phyloP scores from a whole-genome alignment of 2,113 vertebrate genomes.

The Salvelinus sp. region DNA sequence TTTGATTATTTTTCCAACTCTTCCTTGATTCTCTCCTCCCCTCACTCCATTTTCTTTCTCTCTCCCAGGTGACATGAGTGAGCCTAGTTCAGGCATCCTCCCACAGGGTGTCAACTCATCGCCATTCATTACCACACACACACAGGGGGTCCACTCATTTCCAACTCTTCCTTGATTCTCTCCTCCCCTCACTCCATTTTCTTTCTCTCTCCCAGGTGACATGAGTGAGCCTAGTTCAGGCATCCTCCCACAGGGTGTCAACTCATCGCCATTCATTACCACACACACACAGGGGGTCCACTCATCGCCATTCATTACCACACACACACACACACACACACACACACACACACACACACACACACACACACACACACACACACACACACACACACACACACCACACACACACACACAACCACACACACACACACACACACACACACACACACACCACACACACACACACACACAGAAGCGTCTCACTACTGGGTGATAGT shows the following conservation, averaged over 20 bases:
- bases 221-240: neutral
- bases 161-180: no score
- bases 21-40: neutral
- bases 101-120: no score
- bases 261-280: neutral
- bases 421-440: no score
- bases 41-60: neutral
- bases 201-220: neutral
- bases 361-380: neutral
- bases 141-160: neutral
- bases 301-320: neutral
- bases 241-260: neutral
- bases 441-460: no score
- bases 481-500: neutral
- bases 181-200: neutral
- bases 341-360: no score
- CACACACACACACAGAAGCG: no score
- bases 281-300: neutral
- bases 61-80: neutral
- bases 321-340: neutral
- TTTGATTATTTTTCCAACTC: neutral
- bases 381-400: conserved; percentile 1
- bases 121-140: neutral
- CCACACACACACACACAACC: no score
- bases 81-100: neutral